A percentile compares a stretch with the other conserved stretches of the same genome.
Evolutionary conservation across 2,888 invertebrate genomes (phyloP).

Genomic region (Protophormia terraenovae): DNA sequence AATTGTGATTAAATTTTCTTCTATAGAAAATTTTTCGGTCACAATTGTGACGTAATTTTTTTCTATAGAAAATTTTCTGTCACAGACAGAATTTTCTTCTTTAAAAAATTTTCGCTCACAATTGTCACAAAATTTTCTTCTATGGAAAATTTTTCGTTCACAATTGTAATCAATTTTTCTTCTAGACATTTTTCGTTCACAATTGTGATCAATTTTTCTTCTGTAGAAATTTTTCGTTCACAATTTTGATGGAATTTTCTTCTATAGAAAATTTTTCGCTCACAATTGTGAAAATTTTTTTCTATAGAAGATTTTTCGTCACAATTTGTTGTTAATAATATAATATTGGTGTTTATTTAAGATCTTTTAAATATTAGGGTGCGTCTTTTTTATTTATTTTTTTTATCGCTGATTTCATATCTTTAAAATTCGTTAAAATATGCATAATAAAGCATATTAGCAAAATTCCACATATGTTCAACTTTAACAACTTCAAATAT

Average conservation of each 20-base stretch:
- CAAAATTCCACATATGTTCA: slow-evolving; percentile 45
- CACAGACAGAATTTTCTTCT: too few relatives aligned
- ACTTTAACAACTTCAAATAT: slow-evolving; percentile 24
- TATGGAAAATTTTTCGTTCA: not conserved
- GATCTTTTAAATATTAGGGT: not conserved
- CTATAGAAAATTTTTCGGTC: too few relatives aligned
- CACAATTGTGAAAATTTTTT: not conserved
- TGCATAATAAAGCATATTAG: not conserved
- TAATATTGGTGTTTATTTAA: not conserved
- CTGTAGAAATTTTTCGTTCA: not conserved
- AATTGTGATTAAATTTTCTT: too few relatives aligned
- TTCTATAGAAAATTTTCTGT: too few relatives aligned
- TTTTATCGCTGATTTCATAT: not conserved
- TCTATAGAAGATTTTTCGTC: not conserved
- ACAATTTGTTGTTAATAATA: not conserved
- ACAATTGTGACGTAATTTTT: too few relatives aligned
- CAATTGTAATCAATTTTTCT: not conserved
- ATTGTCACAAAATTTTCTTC: not conserved
- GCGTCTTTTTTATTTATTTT: not conserved
- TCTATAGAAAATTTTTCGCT: not conserved
- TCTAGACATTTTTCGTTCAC: not conserved
- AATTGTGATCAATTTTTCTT: not conserved
- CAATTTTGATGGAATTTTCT: not conserved
- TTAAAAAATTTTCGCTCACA: too few relatives aligned
- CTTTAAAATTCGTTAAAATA: not conserved